phyloP scores from a whole-genome alignment of 2,113 vertebrate genomes.

The Otocyon megalotis region DNA sequence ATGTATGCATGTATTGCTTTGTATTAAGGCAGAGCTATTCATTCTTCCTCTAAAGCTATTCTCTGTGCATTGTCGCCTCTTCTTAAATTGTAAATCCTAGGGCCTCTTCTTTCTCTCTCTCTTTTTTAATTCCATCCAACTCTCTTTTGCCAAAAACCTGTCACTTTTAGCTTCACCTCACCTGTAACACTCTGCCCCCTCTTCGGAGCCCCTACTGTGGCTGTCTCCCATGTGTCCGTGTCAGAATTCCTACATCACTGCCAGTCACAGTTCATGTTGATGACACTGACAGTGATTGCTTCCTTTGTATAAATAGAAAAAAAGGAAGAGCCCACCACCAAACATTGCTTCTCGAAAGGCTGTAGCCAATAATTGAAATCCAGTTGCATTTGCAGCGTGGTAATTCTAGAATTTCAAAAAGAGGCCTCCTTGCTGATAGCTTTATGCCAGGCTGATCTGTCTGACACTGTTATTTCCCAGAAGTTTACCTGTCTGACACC shows the following conservation, averaged over 20 bases:
- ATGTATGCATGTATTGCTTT: background rate
- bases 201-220: background rate
- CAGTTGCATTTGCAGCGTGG: background rate
- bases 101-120: background rate
- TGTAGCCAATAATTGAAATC: background rate
- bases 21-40: background rate
- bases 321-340: background rate
- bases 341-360: background rate
- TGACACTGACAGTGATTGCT: background rate
- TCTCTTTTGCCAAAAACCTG: background rate
- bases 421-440: background rate
- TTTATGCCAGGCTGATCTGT: background rate
- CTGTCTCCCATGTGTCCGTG: background rate
- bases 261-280: background rate
- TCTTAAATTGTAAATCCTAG: background rate
- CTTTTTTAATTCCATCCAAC: background rate
- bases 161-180: constrained; percentile 12
- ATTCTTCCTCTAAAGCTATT: background rate
- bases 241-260: background rate
- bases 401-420: constrained; percentile 28
- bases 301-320: constrained; percentile 7
- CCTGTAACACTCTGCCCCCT: background rate
- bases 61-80: background rate
- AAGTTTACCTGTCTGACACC: constrained; percentile 39
- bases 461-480: constrained; percentile 20